These are phyloP conservation scores for Pollimyrus isidori DNA, from an alignment of 2,113 vertebrate genomes.

Conservation along the genomic window DNA sequence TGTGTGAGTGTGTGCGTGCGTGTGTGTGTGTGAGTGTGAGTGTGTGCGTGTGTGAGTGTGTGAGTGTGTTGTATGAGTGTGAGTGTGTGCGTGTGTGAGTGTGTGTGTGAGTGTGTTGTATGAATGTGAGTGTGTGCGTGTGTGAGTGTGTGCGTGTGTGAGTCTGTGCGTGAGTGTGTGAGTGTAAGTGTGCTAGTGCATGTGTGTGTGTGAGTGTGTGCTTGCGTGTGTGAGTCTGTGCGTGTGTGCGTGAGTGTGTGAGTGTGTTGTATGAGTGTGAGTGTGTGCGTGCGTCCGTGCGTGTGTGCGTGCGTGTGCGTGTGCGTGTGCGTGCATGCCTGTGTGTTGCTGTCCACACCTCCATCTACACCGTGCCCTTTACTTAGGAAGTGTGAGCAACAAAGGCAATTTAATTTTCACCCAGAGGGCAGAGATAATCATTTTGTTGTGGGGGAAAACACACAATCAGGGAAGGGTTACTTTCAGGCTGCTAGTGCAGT, in stretches of 20 bases:
- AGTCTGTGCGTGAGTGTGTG: too few relatives aligned
- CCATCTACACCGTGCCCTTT: neutral
- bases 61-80: neutral
- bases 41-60: too few relatives aligned
- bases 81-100: neutral
- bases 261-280: neutral
- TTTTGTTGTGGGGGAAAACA: slow-evolving; percentile 22
- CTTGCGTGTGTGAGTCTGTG: neutral
- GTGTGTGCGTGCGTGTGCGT: too few relatives aligned
- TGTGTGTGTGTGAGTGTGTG: neutral
- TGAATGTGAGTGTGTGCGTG: neutral
- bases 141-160: neutral
- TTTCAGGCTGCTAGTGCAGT: neutral
- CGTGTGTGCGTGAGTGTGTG: neutral
- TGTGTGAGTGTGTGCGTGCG: neutral
- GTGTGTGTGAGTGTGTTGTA: neutral
- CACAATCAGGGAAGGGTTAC: slow-evolving; percentile 23
- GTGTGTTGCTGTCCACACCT: neutral
- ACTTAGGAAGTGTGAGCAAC: neutral
- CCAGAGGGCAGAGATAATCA: slow-evolving; percentile 21
- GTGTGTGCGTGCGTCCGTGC: too few relatives aligned
- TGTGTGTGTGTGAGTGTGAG: neutral
- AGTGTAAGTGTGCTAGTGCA: too few relatives aligned
- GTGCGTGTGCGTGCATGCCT: neutral
- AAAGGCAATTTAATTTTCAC: slow-evolving; percentile 21